Evolutionary conservation across 1,140 invertebrate species (phyloP).

Genomic region (Zaprionus capensis): DNA sequence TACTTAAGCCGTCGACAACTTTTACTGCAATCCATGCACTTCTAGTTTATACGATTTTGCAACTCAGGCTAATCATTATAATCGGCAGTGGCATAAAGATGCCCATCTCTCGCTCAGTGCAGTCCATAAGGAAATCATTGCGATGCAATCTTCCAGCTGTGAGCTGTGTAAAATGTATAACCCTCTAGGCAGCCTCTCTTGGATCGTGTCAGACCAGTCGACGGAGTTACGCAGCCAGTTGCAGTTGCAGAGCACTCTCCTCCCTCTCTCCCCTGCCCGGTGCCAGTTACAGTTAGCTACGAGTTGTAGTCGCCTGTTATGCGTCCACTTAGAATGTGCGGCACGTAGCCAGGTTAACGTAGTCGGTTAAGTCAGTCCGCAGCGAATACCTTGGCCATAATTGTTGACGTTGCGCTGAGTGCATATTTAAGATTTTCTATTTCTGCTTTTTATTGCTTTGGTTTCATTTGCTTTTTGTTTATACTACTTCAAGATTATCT

Average conservation of each 20-base stretch:
- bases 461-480: background rate
- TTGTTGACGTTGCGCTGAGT: conserved; percentile 10
- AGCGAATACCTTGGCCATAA: conserved; percentile 43
- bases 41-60: background rate
- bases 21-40: background rate
- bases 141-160: background rate
- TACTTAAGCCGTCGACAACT: background rate
- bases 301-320: conserved; percentile 7
- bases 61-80: background rate
- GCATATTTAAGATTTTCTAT: conserved; percentile 23
- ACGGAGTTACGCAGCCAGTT: conserved; percentile 7
- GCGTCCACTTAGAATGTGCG: conserved; percentile 44
- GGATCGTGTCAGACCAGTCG: conserved; percentile 9
- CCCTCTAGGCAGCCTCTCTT: background rate
- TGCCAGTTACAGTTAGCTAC: conserved; percentile 14
- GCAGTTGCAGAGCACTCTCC: conserved; percentile 8
- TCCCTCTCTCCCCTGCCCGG: background rate
- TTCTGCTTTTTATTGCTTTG: conserved; percentile 6
- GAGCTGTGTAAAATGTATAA: background rate
- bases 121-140: background rate
- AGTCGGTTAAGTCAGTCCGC: conserved; percentile 11
- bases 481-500: conserved; percentile 41
- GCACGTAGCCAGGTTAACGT: conserved; percentile 33
- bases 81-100: background rate
- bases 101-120: background rate